Evolutionary conservation across 2,888 invertebrate genomes (phyloP), one percentile per base, ranked within the genome.

Genomic region (Craniophora ligustri): DNA sequence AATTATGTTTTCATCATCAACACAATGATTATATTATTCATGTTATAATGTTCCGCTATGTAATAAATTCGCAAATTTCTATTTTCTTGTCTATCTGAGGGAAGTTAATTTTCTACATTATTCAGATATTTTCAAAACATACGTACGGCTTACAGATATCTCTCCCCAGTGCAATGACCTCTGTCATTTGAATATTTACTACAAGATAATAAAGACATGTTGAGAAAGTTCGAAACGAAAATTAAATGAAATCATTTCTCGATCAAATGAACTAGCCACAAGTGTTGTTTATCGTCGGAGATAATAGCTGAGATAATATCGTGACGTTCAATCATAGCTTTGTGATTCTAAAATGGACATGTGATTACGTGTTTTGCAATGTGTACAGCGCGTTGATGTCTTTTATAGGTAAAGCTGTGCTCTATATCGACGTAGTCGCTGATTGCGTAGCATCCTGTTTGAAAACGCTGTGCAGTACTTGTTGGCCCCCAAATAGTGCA

Each of bases 351-450:
- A 23, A 57, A 31, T 23, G 18, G 35, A 14, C 23, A 32, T 41
- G 38, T 14, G 39, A 18, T 26, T n/a, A n/a, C n/a, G 39, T 26
- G 10, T n/a, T 7, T 61, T n/a, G 26, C 19, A n/a, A 26, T 8
- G 26, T 18, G 21, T 35, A 2, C 26, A 3, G 46, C 76, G 75
- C 75, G 75, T 75, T 76, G 76, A 76, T 64, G 57, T 75, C 75
- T 75, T 74, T 72, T 68, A 38, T 53, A 46, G 14, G 48, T 16
- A 39, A 38, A 36, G n/a, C 13, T 3, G 11, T 18, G 45, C 35
- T 18, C 11, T 16, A 21, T 8, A 7, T 6, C 5, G 19, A 3
- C 7, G 19, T 35, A 35, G 11, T 11, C 7, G 21, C 11, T 21
- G 14, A 26, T 26, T 26, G 26, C 26, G 26, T 11, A 38, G 36